These are phyloP conservation scores for Ichneumon xanthorius DNA, from an alignment of 2,888 invertebrate species.

Conservation along the genomic window DNA sequence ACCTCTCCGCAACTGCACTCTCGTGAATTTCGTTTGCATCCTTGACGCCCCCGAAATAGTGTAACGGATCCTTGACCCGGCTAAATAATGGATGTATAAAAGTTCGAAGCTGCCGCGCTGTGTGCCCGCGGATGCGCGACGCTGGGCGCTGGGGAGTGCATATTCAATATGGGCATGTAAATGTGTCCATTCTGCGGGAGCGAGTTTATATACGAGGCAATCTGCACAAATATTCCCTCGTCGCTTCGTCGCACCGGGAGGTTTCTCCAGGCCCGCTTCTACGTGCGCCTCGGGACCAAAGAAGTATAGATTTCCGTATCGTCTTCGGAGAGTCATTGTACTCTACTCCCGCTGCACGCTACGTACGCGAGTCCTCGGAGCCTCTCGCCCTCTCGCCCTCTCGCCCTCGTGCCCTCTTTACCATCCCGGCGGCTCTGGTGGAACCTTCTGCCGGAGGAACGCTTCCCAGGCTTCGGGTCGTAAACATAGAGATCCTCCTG, in stretches of 20 bases:
- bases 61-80: background rate
- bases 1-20: background rate
- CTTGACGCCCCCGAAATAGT: background rate
- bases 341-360: background rate
- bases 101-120: constrained; percentile 1
- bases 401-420: background rate
- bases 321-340: constrained; percentile 21
- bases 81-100: constrained; percentile 24
- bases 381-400: background rate
- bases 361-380: background rate
- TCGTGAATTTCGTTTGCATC: constrained; percentile 11
- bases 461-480: constrained; percentile 24
- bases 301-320: background rate
- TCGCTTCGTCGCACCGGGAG: background rate
- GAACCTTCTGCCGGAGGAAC: background rate
- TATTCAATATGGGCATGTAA: constrained; percentile 33
- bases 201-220: constrained; percentile 38
- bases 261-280: background rate
- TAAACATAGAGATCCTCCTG: constrained; percentile 5
- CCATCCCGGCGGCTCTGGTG: background rate
- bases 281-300: background rate
- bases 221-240: constrained; percentile 34
- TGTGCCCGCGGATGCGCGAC: constrained; percentile 5
- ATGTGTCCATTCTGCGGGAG: constrained; percentile 31
- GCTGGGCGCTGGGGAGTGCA: background rate